A percentile compares a stretch with the other conserved stretches of the same genome.
phyloP scores from a whole-genome alignment of 2,888 invertebrate species.

The Ophonus ardosiacus region DNA sequence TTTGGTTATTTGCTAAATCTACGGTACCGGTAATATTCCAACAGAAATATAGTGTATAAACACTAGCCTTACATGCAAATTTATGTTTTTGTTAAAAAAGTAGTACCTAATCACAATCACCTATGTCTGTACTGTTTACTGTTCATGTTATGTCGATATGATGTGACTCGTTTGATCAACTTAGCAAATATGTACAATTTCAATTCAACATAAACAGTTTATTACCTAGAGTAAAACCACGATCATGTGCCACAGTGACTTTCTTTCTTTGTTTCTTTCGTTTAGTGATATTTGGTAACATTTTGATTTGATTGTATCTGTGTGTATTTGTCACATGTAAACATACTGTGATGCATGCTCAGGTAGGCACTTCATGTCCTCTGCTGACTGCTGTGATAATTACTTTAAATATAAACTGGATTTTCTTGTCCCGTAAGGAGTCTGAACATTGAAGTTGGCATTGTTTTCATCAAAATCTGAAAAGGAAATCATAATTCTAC shows the following conservation, averaged over 20 bases:
- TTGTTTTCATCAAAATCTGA: constrained; percentile 99
- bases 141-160: constrained; percentile 48
- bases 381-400: constrained; percentile 71
- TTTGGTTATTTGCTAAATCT: not conserved
- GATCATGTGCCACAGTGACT: constrained; percentile 61
- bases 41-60: constrained; percentile 50
- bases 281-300: constrained; percentile 10
- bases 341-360: constrained; percentile 67
- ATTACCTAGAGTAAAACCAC: constrained; percentile 52
- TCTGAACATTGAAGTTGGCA: constrained; percentile 99
- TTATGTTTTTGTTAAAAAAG: constrained; percentile 50
- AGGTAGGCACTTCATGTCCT: constrained; percentile 81
- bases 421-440: constrained; percentile 99
- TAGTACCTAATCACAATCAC: constrained; percentile 52
- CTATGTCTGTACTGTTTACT: constrained; percentile 21
- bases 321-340: constrained; percentile 32
- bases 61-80: constrained; percentile 61
- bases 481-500: not conserved
- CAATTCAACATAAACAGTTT: constrained; percentile 54
- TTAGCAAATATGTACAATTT: constrained; percentile 54
- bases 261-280: constrained; percentile 50
- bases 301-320: constrained; percentile 42
- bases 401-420: constrained; percentile 95
- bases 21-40: constrained; percentile 14
- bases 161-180: constrained; percentile 48